Percentiles rank a stretch among this genome's conserved stretches.
phyloP scores from a whole-genome alignment of 2,888 invertebrate species.

The Orthosia gracilis region DNA sequence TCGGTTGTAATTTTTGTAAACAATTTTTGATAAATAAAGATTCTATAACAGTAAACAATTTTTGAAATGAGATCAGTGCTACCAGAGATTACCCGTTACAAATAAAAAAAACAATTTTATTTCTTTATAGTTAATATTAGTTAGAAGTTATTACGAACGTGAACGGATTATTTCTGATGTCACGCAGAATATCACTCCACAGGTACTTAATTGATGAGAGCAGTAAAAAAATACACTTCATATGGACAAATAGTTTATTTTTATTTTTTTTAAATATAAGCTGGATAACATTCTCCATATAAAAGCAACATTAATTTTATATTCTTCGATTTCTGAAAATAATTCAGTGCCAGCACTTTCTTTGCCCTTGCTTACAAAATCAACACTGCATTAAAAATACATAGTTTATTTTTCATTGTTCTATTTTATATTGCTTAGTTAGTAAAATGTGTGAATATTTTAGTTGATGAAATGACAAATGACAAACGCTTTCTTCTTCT shows the following conservation, averaged over 20 bases:
- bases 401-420: not conserved
- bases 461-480: not conserved
- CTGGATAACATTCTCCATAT: constrained; percentile 52
- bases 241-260: constrained; percentile 59
- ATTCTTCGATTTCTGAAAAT: constrained; percentile 20
- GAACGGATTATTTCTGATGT: too few relatives aligned
- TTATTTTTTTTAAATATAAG: constrained; percentile 48
- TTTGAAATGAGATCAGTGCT: too few relatives aligned
- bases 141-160: too few relatives aligned
- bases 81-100: too few relatives aligned
- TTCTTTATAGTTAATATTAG: too few relatives aligned
- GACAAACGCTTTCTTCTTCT: constrained; percentile 17
- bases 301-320: constrained; percentile 45
- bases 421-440: not conserved
- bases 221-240: not conserved
- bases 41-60: too few relatives aligned
- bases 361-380: constrained; percentile 11
- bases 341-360: not conserved
- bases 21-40: too few relatives aligned
- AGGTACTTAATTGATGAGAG: not conserved
- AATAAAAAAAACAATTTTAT: too few relatives aligned
- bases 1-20: too few relatives aligned
- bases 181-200: too few relatives aligned
- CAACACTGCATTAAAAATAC: not conserved
- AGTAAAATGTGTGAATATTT: constrained; percentile 5